A percentile compares a stretch with the other conserved stretches of the same genome.
These are phyloP conservation scores for Hymenopus coronatus DNA, from an alignment of 2,888 invertebrate species.

Conservation along the genomic window DNA sequence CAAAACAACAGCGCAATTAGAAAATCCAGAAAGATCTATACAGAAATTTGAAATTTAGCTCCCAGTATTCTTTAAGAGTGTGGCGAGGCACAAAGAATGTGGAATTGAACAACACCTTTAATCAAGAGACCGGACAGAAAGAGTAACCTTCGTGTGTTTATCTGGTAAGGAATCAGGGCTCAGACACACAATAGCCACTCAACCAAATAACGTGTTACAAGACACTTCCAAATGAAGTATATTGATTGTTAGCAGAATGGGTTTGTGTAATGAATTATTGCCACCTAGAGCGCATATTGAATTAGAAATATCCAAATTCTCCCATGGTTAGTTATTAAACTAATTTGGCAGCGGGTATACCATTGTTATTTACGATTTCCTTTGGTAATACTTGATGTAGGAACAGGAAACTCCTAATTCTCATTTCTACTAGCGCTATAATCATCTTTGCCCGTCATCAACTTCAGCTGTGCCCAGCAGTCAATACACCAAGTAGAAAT, in stretches of 20 bases:
- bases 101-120: no score
- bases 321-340: not conserved
- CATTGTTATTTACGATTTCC: not conserved
- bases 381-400: not conserved
- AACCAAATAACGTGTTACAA: no score
- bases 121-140: no score
- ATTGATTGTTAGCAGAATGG: not conserved
- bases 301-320: not conserved
- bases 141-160: no score
- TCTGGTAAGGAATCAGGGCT: no score
- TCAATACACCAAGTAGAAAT: not conserved
- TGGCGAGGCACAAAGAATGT: no score
- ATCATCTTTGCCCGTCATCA: not conserved
- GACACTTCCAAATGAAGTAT: no score
- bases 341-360: not conserved
- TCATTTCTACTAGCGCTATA: not conserved
- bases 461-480: not conserved
- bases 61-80: no score
- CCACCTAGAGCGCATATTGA: not conserved
- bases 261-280: not conserved
- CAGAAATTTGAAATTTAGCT: no score
- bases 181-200: no score
- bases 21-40: no score
- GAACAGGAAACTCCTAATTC: not conserved
- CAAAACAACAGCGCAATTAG: no score